A percentile compares a stretch with the other conserved stretches of the same genome.
phyloP scores from a whole-genome alignment of 2,113 vertebrate species.

The Nothocercus nigrocapillus region DNA sequence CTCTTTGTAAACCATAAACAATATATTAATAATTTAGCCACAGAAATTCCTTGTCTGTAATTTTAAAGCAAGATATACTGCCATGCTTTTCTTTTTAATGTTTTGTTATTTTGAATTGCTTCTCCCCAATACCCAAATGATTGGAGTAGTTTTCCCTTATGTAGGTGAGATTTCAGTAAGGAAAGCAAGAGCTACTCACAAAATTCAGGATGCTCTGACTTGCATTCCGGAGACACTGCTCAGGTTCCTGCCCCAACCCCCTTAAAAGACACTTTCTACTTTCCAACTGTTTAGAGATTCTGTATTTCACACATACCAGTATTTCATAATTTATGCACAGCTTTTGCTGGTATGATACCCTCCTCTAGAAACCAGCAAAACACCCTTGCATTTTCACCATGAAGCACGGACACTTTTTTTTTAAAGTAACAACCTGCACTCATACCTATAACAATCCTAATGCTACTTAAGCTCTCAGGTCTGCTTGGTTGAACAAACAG shows the following conservation, averaged over 20 bases:
- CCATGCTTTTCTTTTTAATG: neutral
- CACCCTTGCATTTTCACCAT: neutral
- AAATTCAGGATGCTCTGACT: conserved; percentile 23
- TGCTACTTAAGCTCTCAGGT: neutral
- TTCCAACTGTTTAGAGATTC: neutral
- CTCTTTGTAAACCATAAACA: conserved; percentile 9
- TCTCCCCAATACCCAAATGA: neutral
- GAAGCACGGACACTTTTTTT: neutral
- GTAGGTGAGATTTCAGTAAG: neutral
- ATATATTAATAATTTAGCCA: conserved; percentile 37
- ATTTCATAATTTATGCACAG: conserved; percentile 18
- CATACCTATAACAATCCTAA: neutral
- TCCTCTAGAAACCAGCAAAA: neutral
- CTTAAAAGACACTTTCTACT: neutral
- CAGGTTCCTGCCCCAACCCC: neutral
- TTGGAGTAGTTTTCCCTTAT: neutral
- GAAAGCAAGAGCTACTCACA: neutral
- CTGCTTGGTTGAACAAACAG: neutral
- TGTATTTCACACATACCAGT: neutral
- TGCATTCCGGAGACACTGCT: neutral
- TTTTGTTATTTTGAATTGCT: conserved; percentile 7
- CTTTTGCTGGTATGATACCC: neutral
- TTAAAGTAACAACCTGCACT: neutral
- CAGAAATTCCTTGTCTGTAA: neutral
- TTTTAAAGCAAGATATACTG: neutral